phyloP scores from a whole-genome alignment of 2,888 invertebrate genomes.

The Theretra japonica region DNA sequence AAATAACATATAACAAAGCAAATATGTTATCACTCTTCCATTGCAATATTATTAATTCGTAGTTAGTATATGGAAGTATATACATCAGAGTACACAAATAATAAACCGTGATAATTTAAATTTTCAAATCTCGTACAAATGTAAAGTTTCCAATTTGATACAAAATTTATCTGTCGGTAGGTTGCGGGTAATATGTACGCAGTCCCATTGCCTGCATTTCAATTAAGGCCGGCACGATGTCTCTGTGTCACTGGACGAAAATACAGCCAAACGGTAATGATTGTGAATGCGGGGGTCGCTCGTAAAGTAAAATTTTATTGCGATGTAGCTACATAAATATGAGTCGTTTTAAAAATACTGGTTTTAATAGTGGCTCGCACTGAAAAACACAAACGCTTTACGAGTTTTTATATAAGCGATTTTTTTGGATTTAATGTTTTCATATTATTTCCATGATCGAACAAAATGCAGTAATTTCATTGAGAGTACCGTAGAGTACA shows the following conservation, averaged over 20 bases:
- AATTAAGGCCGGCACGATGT: slow-evolving; percentile 40
- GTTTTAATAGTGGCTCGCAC: slow-evolving; percentile 31
- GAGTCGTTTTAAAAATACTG: slow-evolving; percentile 46
- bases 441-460: background rate
- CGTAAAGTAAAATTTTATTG: slow-evolving; percentile 56
- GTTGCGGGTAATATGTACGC: slow-evolving; percentile 23
- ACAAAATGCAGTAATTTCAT: too few species aligned
- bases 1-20: too few species aligned
- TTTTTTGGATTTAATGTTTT: background rate
- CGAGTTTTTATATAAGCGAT: background rate
- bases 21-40: too few species aligned
- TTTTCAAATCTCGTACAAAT: slow-evolving; percentile 1
- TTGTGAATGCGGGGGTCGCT: slow-evolving; percentile 43
- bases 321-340: slow-evolving; percentile 46
- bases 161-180: slow-evolving; percentile 34
- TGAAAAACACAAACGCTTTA: background rate
- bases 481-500: too few species aligned
- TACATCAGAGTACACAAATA: background rate
- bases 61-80: too few species aligned
- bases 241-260: slow-evolving; percentile 42
- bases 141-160: slow-evolving; percentile 21
- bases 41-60: too few species aligned
- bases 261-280: slow-evolving; percentile 49
- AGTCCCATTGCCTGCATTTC: slow-evolving; percentile 39
- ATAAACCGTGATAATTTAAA: background rate